phyloP scores from a whole-genome alignment of 2,888 invertebrate genomes.

The Andrena flavipes region DNA sequence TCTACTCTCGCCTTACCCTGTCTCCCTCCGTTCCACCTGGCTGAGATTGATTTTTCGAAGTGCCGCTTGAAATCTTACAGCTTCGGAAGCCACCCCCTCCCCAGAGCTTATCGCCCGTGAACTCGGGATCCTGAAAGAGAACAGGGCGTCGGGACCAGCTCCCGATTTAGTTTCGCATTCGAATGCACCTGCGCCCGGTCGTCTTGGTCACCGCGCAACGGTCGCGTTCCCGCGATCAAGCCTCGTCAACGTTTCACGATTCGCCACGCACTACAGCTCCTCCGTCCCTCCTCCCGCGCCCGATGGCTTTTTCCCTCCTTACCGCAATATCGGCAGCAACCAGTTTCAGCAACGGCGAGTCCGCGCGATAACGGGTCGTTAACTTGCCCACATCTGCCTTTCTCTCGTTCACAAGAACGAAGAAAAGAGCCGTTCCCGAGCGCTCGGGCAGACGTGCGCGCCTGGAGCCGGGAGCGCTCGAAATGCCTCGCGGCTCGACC shows the following conservation, averaged over 20 bases:
- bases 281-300: not conserved
- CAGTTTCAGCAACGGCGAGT: conserved; percentile 72
- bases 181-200: conserved; percentile 42
- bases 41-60: too few species aligned
- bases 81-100: too few species aligned
- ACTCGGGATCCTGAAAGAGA: too few species aligned
- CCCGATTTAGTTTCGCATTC: not conserved
- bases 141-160: too few species aligned
- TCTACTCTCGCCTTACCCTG: not conserved
- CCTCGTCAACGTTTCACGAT: conserved; percentile 39
- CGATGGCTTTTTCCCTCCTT: conserved; percentile 46
- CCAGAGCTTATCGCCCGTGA: too few species aligned
- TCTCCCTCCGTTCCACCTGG: too few species aligned
- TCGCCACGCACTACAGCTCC: conserved; percentile 33
- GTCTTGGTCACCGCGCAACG: conserved; percentile 18
- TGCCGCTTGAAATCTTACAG: too few species aligned
- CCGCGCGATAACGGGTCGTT: conserved; percentile 81
- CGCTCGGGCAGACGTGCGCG: conserved; percentile 32
- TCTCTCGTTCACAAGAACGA: conserved; percentile 73
- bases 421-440: conserved; percentile 54
- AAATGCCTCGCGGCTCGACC: conserved; percentile 42
- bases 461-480: conserved; percentile 32
- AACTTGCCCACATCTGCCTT: conserved; percentile 81
- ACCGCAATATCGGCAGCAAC: conserved; percentile 67
- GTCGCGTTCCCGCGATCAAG: conserved; percentile 34